Conservation (phyloP, 92 coral and sea anemone genomes). For the Phenganax marumi region DNA sequence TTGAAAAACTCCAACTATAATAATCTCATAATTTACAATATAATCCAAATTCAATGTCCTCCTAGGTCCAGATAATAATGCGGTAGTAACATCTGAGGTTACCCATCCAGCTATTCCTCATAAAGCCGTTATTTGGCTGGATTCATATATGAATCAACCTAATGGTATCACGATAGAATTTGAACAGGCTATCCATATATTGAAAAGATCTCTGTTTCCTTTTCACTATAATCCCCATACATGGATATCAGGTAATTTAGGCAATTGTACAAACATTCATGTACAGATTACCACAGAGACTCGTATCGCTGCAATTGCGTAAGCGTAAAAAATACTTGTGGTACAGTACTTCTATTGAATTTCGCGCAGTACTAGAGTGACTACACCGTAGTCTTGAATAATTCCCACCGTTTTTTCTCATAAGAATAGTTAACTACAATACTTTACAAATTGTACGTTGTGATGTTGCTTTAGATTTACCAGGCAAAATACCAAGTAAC, state of each 20-base stretch:
- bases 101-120: constrained; percentile 49
- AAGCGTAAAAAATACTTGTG: no score
- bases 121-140: constrained; percentile 38
- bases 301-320: no score
- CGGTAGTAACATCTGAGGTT: constrained; percentile 21
- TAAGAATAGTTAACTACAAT: no score
- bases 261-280: no score
- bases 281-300: no score
- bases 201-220: constrained; percentile 45
- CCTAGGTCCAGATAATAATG: background rate
- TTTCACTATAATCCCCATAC: constrained; percentile 58
- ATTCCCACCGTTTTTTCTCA: no score
- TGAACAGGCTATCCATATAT: constrained; percentile 42
- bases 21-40: background rate
- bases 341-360: no score
- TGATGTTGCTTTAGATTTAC: background rate
- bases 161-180: constrained; percentile 5
- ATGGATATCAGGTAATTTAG: constrained; percentile 58
- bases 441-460: no score
- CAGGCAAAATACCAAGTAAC: background rate
- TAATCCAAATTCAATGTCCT: no score
- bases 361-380: no score
- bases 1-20: no score
- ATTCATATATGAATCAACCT: constrained; percentile 35
- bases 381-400: no score